Evolutionary conservation across 2,888 invertebrate species (phyloP).

Genomic region (Coenonympha arcania): DNA sequence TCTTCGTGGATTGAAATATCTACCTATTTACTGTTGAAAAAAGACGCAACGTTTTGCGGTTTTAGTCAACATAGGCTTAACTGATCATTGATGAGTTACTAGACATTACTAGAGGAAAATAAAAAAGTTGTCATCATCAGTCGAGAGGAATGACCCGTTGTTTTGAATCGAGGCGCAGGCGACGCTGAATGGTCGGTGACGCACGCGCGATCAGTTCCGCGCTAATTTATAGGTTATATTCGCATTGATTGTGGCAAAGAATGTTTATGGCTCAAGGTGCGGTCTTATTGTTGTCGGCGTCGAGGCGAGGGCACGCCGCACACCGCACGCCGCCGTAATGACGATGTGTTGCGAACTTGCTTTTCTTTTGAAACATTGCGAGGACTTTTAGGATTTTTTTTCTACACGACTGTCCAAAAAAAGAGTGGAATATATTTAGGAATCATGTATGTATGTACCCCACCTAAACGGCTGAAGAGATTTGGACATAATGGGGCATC

Average conservation of each 20-base stretch:
- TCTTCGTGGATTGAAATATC: too few species aligned
- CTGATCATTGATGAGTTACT: too few species aligned
- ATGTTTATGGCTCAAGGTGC: slow-evolving; percentile 69
- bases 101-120: not conserved
- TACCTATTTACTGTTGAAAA: too few species aligned
- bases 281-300: slow-evolving; percentile 67
- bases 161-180: slow-evolving; percentile 57
- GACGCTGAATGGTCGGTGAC: slow-evolving; percentile 30
- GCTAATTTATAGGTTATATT: slow-evolving; percentile 71
- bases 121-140: not conserved
- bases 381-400: too few species aligned
- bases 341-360: not conserved
- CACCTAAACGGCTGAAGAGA: too few species aligned
- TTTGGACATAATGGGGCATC: too few species aligned
- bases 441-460: too few species aligned
- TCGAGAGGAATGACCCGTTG: slow-evolving; percentile 37
- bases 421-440: too few species aligned
- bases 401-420: not conserved
- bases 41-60: too few species aligned
- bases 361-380: not conserved
- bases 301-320: slow-evolving; percentile 44
- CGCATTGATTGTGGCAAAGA: slow-evolving; percentile 68
- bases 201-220: slow-evolving; percentile 48
- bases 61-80: too few species aligned
- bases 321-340: slow-evolving; percentile 37